phyloP scores from a whole-genome alignment of 2,888 invertebrate species.

The Amitus sp. region DNA sequence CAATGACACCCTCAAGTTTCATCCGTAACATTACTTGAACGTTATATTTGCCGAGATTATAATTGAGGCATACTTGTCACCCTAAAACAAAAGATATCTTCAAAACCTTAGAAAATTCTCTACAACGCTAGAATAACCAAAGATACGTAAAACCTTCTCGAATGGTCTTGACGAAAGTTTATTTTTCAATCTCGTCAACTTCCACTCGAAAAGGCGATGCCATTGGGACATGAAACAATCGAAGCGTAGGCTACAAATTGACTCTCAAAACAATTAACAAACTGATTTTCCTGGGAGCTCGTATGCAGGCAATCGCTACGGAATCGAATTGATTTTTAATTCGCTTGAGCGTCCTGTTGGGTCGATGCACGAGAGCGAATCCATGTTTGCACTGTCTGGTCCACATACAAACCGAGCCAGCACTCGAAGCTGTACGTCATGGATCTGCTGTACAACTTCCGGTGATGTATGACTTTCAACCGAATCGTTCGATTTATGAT shows the following conservation, averaged over 20 bases:
- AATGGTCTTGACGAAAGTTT: too few relatives aligned
- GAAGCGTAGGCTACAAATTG: conserved; percentile 15
- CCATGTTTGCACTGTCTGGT: conserved; percentile 54
- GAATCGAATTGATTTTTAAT: conserved; percentile 57
- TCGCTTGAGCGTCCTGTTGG: conserved; percentile 33
- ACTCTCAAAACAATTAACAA: conserved; percentile 24
- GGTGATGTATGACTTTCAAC: conserved; percentile 14
- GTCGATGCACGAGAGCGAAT: conserved; percentile 37
- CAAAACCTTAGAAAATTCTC: too few relatives aligned
- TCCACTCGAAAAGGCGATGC: background rate
- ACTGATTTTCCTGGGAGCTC: conserved; percentile 16
- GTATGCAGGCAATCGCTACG: conserved; percentile 32
- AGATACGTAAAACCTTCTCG: too few relatives aligned
- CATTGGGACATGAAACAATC: conserved; percentile 11
- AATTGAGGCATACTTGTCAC: too few relatives aligned
- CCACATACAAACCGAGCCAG: conserved; percentile 36
- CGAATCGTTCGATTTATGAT: background rate
- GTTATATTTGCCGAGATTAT: too few relatives aligned
- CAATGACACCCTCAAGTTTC: too few relatives aligned
- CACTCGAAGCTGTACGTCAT: conserved; percentile 1
- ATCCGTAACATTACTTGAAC: too few relatives aligned
- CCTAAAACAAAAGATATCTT: too few relatives aligned
- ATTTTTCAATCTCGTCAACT: too few relatives aligned
- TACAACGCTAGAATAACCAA: too few relatives aligned
- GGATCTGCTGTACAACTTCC: conserved; percentile 12